phyloP scores from a whole-genome alignment of 2,797 vertebrate genomes.

The Myioborus miniatus region DNA sequence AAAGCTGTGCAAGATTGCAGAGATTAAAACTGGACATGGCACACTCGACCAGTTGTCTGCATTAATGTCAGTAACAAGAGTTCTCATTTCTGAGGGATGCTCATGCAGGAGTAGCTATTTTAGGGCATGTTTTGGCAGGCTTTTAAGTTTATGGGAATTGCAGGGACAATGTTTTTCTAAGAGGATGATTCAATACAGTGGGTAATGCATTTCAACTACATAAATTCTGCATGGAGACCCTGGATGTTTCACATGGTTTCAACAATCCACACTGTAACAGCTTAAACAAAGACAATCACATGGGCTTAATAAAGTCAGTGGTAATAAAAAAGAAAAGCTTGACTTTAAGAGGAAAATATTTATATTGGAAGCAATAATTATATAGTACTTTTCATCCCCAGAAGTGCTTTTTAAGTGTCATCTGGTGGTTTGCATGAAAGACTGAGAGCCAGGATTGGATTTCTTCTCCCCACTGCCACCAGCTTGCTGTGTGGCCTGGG shows the following conservation, averaged over 20 bases:
- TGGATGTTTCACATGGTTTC: constrained; percentile 26
- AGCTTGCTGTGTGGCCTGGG: constrained; percentile 35
- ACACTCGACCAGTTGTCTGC: background rate
- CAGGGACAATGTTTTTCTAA: constrained; percentile 8
- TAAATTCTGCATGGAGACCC: background rate
- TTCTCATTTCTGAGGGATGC: background rate
- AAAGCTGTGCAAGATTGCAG: background rate
- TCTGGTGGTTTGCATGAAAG: constrained; percentile 19
- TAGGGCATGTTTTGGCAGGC: background rate
- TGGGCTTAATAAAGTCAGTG: constrained; percentile 63
- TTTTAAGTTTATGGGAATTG: background rate
- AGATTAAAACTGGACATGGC: background rate
- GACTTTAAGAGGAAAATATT: constrained; percentile 68
- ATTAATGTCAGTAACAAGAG: background rate
- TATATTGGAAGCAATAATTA: constrained; percentile 65
- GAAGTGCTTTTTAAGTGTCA: constrained; percentile 60
- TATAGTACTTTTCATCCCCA: constrained; percentile 37
- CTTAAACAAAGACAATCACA: constrained; percentile 63
- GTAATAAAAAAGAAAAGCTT: constrained; percentile 64
- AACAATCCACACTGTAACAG: background rate
- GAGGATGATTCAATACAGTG: background rate
- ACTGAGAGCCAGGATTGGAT: background rate
- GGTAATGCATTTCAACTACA: constrained; percentile 1
- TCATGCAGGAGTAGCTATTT: background rate
- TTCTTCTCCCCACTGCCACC: constrained; percentile 8